These are phyloP conservation scores for Morone chrysops DNA, from an alignment of 2,113 vertebrate genomes.

Conservation along the genomic window DNA sequence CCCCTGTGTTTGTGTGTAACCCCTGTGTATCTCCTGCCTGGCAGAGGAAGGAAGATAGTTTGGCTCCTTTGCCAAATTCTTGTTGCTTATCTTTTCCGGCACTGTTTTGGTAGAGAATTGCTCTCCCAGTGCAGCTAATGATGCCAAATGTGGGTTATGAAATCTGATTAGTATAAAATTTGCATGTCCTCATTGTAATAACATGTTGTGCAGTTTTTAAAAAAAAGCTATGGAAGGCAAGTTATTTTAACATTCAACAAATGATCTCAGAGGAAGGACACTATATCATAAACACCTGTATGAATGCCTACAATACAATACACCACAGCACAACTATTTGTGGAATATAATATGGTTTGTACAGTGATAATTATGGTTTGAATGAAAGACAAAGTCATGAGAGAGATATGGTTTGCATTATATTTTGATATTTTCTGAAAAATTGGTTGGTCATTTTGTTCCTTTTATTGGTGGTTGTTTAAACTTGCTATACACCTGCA, in stretches of 20 bases:
- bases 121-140: constrained; percentile 36
- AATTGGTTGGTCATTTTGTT: background rate
- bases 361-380: background rate
- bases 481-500: background rate
- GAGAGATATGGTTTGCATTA: background rate
- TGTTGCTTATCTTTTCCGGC: constrained; percentile 44
- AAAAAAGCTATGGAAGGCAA: background rate
- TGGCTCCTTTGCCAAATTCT: constrained; percentile 41
- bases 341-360: background rate
- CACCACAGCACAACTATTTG: background rate
- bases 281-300: background rate
- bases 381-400: background rate
- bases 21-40: constrained; percentile 32
- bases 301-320: background rate
- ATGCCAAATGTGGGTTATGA: constrained; percentile 47
- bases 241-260: background rate
- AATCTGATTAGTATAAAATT: constrained; percentile 31
- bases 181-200: constrained; percentile 8
- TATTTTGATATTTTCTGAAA: background rate
- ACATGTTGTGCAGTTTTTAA: constrained; percentile 8
- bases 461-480: background rate
- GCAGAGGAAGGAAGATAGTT: constrained; percentile 28
- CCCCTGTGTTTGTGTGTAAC: constrained; percentile 5
- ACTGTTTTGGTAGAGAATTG: constrained; percentile 36
- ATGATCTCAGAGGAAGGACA: background rate